These are phyloP conservation scores for Protophormia terraenovae DNA, from an alignment of 2,888 invertebrate species.

Conservation along the genomic window DNA sequence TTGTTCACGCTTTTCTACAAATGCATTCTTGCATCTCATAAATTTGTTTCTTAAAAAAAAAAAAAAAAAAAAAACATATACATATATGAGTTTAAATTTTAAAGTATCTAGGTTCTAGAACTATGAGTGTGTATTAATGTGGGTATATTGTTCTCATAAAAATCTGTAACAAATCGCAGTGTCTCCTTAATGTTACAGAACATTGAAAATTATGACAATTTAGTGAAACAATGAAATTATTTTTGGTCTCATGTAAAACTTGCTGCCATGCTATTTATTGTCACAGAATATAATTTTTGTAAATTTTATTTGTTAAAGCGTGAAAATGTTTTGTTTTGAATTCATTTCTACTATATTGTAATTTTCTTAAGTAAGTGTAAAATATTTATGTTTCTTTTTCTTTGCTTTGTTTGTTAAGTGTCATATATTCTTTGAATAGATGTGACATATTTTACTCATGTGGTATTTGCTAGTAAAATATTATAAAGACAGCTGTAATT, in stretches of 20 bases:
- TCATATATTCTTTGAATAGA: constrained; percentile 38
- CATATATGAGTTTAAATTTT: too few species aligned
- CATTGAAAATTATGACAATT: constrained; percentile 68
- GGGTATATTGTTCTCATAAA: constrained; percentile 25
- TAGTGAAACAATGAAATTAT: constrained; percentile 61
- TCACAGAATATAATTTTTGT: constrained; percentile 45
- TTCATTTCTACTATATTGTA: constrained; percentile 28
- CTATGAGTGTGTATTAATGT: not conserved
- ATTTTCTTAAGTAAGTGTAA: constrained; percentile 65
- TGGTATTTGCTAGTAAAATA: constrained; percentile 17
- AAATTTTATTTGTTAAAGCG: constrained; percentile 61
- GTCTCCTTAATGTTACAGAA: constrained; percentile 66
- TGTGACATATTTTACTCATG: constrained; percentile 34
- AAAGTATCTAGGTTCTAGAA: not conserved
- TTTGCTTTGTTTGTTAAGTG: constrained; percentile 29
- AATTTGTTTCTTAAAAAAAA: constrained; percentile 50
- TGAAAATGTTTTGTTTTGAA: constrained; percentile 66
- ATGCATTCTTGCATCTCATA: constrained; percentile 57
- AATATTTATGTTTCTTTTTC: constrained; percentile 59
- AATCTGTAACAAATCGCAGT: constrained; percentile 54
- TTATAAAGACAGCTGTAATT: constrained; percentile 45
- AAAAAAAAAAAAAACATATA: too few species aligned
- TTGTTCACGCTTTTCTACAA: constrained; percentile 56
- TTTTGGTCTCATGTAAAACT: constrained; percentile 36
- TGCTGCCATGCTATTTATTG: constrained; percentile 21